phyloP scores from a whole-genome alignment of 2,113 vertebrate genomes.

The Notarius quadriscutis region DNA sequence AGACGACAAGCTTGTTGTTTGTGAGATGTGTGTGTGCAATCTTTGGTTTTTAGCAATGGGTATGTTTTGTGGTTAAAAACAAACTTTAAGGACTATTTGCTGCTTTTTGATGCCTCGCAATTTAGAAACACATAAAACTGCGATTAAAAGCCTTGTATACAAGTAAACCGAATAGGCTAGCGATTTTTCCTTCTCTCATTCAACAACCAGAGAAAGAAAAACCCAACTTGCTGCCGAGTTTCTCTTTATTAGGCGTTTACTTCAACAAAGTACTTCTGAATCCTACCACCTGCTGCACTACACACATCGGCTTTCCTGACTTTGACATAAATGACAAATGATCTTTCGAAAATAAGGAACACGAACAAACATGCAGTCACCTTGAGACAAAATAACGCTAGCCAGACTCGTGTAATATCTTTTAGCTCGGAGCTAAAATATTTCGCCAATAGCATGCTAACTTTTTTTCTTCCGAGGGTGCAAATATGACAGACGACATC shows the following conservation, averaged over 20 bases:
- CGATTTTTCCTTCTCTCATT: too few relatives aligned
- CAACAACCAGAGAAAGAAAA: neutral
- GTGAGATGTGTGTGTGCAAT: neutral
- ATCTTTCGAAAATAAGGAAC: too few relatives aligned
- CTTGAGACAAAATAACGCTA: neutral
- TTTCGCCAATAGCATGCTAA: neutral
- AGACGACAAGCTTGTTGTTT: neutral
- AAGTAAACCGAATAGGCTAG: too few relatives aligned
- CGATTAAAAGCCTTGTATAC: neutral
- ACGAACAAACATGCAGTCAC: neutral
- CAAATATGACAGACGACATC: neutral
- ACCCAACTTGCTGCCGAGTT: neutral
- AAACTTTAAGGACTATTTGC: neutral
- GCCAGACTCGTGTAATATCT: neutral
- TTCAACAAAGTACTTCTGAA: neutral
- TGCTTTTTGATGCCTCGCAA: neutral
- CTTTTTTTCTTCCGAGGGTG: neutral
- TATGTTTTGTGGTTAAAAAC: neutral
- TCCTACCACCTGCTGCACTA: neutral
- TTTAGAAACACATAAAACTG: neutral
- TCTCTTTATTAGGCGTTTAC: neutral
- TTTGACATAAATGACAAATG: neutral
- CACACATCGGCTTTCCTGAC: neutral
- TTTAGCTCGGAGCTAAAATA: neutral
- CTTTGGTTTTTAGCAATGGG: neutral